Evolutionary conservation across 2,888 invertebrate species (phyloP), one percentile per base, ranked within the genome.

Genomic region (Epirrita christyi): DNA sequence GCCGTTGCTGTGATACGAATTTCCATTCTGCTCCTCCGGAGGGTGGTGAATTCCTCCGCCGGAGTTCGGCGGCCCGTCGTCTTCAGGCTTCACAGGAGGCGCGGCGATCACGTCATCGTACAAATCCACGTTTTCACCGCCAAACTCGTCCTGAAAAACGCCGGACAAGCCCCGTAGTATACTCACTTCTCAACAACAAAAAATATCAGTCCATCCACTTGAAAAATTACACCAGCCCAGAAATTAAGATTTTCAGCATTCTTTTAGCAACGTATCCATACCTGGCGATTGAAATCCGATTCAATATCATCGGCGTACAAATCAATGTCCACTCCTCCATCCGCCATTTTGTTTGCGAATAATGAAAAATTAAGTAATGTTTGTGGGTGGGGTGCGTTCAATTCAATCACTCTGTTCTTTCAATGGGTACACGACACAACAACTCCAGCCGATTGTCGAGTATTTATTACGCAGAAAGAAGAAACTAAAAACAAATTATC

Each of bases 261-360:
- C 1, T 15, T 27, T 28, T 38, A 38, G n/a, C 11, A 37, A 41
- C 4, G 37, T 53, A 53, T 44, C 53, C 76, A 75, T 71, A 92
- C 92, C 84, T 88, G 91, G 76, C 91, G 84, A 76, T 91, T 92
- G 92, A 98, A 98, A 93, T 98, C 98, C 82, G 97, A 97, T 92
- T 98, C 98, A 85, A 98, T 96, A 94, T 98, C 98, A 86, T 98
- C 98, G 73, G 97, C 97, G 92, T 98, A 98, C 80, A 98, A 94
- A 95, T 98, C 98, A 93, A 98, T 97, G 93, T 98, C 98, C 86
- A 96, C 96, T 93, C 97, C 96, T 93, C 97, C 92, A 93, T 98
- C 98, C 93, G 97, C 97, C 97, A 97, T 97, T 94, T 90, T 89
- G 83, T 94, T 90, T 89, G 83, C 84, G 79, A 82, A 21, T 21